These are phyloP conservation scores for Sander lucioperca DNA, from an alignment of 2,113 vertebrate genomes.

Conservation along the genomic window DNA sequence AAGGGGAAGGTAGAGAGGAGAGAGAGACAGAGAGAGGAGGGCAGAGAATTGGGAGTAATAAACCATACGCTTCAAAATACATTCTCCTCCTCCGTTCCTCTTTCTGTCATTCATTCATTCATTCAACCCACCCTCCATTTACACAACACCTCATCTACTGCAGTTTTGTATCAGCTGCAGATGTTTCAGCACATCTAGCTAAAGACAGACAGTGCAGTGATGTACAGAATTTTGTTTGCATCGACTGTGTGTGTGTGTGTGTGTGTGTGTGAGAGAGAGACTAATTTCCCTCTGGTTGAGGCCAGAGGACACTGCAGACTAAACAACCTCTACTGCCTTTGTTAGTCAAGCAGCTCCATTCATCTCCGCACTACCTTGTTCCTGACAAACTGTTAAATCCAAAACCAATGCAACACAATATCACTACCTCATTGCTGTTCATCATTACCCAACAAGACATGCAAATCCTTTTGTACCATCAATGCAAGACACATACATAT, in stretches of 20 bases:
- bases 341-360: conserved; percentile 21
- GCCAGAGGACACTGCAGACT: conserved; percentile 60
- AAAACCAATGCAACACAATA: not conserved
- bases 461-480: not conserved
- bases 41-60: conserved; percentile 23
- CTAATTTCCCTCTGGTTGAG: conserved; percentile 2
- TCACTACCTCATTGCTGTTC: not conserved
- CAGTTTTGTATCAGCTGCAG: conserved; percentile 39
- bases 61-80: conserved; percentile 20
- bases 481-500: not conserved
- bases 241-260: not conserved
- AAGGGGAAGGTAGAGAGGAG: conserved; percentile 31
- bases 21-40: not conserved
- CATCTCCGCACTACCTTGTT: conserved; percentile 8
- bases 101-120: conserved; percentile 48
- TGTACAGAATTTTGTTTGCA: not conserved
- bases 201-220: not conserved
- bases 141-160: conserved; percentile 27
- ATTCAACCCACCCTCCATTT: conserved; percentile 48
- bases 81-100: conserved; percentile 34
- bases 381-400: not conserved
- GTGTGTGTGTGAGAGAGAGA: not conserved
- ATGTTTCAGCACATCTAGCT: conserved; percentile 3
- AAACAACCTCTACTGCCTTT: conserved; percentile 53
- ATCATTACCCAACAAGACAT: not conserved